Conservation (phyloP, 2,888 invertebrate species). For the Drosophila mimetica region DNA sequence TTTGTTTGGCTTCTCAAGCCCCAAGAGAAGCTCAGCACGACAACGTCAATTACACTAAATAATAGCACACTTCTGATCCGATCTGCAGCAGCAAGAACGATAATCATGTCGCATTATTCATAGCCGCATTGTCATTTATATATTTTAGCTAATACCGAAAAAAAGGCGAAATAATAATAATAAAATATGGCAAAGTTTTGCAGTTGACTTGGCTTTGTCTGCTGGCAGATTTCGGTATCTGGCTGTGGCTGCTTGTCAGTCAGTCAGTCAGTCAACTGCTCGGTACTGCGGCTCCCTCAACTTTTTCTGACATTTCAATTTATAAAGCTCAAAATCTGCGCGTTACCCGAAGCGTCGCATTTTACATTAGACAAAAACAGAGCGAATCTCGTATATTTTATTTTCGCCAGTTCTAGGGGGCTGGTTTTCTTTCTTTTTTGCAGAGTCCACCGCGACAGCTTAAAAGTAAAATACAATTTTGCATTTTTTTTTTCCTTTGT, state of each 20-base stretch:
- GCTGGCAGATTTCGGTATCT: slow-evolving; percentile 35
- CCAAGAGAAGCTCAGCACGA: slow-evolving; percentile 6
- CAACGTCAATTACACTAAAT: slow-evolving; percentile 49
- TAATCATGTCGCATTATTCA: slow-evolving; percentile 48
- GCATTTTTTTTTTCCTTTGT: slow-evolving; percentile 45
- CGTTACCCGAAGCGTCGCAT: slow-evolving; percentile 68
- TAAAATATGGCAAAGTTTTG: slow-evolving; percentile 62
- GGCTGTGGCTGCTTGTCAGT: slow-evolving; percentile 61
- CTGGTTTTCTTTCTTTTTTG: slow-evolving; percentile 3
- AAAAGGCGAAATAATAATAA: slow-evolving; percentile 24
- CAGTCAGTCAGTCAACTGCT: slow-evolving; percentile 21
- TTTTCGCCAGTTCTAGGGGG: slow-evolving; percentile 22
- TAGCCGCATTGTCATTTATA: slow-evolving; percentile 50
- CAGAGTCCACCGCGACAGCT: slow-evolving; percentile 48
- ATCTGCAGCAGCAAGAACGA: slow-evolving; percentile 11
- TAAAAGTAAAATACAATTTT: slow-evolving; percentile 68
- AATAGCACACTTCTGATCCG: slow-evolving; percentile 47
- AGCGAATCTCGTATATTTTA: slow-evolving; percentile 24
- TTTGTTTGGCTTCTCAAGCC: neutral
- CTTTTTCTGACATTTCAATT: slow-evolving; percentile 80
- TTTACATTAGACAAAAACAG: slow-evolving; percentile 67
- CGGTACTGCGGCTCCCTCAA: slow-evolving; percentile 51
- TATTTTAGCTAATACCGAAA: slow-evolving; percentile 26
- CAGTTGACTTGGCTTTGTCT: slow-evolving; percentile 49
- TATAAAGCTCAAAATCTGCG: slow-evolving; percentile 78